Evolutionary conservation across 2,797 vertebrate species (phyloP).

Genomic region (Xiphorhynchus erythropygius): DNA sequence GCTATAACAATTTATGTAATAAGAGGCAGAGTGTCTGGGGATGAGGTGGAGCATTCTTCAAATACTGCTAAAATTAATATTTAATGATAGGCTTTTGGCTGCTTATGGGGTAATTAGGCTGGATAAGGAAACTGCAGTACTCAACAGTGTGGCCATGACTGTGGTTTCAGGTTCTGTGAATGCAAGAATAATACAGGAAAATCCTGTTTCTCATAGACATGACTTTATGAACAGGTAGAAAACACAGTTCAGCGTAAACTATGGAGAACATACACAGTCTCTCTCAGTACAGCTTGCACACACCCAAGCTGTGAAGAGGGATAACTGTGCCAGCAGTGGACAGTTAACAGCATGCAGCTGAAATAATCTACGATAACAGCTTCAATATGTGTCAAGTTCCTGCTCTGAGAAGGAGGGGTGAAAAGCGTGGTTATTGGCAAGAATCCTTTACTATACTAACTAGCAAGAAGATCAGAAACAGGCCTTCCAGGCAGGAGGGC

Average conservation of each 20-base stretch:
- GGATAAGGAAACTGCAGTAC: not conserved
- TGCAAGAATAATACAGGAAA: not conserved
- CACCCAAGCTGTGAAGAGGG: not conserved
- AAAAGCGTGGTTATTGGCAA: not conserved
- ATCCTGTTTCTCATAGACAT: not conserved
- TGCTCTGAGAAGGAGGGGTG: not conserved
- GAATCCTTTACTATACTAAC: not conserved
- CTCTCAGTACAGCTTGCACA: not conserved
- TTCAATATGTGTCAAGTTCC: slow-evolving; percentile 23
- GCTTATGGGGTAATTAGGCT: not conserved
- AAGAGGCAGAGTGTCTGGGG: not conserved
- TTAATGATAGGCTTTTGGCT: not conserved
- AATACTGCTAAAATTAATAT: not conserved
- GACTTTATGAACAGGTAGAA: not conserved
- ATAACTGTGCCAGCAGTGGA: not conserved
- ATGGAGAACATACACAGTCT: not conserved
- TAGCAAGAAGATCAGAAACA: not conserved
- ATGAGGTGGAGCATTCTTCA: not conserved
- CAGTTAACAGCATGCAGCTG: slow-evolving; percentile 35
- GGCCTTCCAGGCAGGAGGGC: not conserved
- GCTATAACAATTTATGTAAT: not conserved
- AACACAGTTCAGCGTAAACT: not conserved
- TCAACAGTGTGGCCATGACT: not conserved
- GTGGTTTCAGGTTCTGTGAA: not conserved
- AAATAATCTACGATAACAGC: slow-evolving; percentile 26